Evolutionary conservation across 2,888 invertebrate genomes (phyloP), one percentile per base, ranked within the genome.

Genomic region (Caradrina kadenii): DNA sequence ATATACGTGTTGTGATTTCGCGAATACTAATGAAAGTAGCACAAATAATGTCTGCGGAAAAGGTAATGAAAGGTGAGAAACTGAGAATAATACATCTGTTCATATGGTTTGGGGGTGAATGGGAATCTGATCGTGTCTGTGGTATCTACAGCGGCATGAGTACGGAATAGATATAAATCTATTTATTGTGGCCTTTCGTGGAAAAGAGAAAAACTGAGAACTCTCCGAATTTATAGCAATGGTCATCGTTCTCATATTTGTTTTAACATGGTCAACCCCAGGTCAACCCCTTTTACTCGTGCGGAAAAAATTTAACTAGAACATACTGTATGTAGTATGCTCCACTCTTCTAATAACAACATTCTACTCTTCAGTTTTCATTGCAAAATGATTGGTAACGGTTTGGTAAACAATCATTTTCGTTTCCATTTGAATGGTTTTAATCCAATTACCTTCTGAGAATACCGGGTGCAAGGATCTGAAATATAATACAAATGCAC

Each of bases 1-100:
- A 84, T 76, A 83, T 83, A 74, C 82, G 76, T 72, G 76, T 79
- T 83, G 75, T 83, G 82, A 82, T 82, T 82, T 62, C 67, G 61
- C 59, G 79, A 69, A 81, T 79, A 69, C 82, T 76, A 81, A 83
- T 76, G 63, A 75, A 63, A 71, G 54, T 54, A 54, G 42, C 58
- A 53, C 67, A 73, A 73, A 71, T 79, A 76, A 66, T 64, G 63
- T 62, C 13, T 48, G 49, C 59, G 53, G 55, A 48, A 55, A 74
- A 68, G 13, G 63, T 69, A 79, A 75, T 63, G 70, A 80, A 80
- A 70, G 80, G 65, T 63, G 55, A 42, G 31, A 39, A 55, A 39
- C 35, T 63, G 49, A 61, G 42, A 79, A 61, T 68, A 63, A 73
- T 74, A 74, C 31, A 49, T 35, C 50, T 50, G 80, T 68, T 39